Evolutionary conservation across 2,888 invertebrate species (phyloP), one percentile per base, ranked within the genome.

Genomic region (Flabesymbios commensalis): DNA sequence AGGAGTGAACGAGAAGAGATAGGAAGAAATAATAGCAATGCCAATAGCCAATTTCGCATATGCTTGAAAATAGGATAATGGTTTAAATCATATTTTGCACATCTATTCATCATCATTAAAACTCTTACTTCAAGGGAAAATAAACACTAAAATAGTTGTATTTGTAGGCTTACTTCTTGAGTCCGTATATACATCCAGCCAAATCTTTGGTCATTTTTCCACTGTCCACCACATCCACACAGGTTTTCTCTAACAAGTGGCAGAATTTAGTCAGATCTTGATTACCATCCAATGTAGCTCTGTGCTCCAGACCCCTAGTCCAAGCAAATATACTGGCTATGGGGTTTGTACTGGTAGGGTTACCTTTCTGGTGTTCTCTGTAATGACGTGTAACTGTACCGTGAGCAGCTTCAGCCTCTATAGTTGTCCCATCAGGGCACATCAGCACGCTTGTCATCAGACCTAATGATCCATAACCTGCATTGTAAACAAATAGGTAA

Each of bases 311-410:
- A 1, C 64, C 67, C 55, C 91, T 84, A 0, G 93, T 93, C 93
- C 93, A 94, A 10, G 93, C 94, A 84, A 90, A 94, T 76, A 94
- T 93, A 43, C 92, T 93, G 17, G 94, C 94, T 61, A 94, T 89
- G 10, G 94, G 93, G 84, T 94, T 94, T 59, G 94, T 94, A 66
- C 92, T 92, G 1, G 94, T 94, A 55, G 88, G 87, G 76, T 90
- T 87, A 59, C 93, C 93, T 85, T 83, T 68, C 61, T 68, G 67
- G 45, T 65, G 62, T 51, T 65, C 65, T 28, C 65, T 88, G 81
- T 83, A 87, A 80, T 84, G 84, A 33, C 86, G 76, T 3, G 86
- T 87, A 10, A 87, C 87, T 2, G 87, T 87, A 52, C 86, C 87
- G 70, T 87, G 87, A 39, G 86, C 87, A 24, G 87, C 87, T 74